Conservation (phyloP, 2,113 vertebrate genomes). For the Grammomys dolichurus region DNA sequence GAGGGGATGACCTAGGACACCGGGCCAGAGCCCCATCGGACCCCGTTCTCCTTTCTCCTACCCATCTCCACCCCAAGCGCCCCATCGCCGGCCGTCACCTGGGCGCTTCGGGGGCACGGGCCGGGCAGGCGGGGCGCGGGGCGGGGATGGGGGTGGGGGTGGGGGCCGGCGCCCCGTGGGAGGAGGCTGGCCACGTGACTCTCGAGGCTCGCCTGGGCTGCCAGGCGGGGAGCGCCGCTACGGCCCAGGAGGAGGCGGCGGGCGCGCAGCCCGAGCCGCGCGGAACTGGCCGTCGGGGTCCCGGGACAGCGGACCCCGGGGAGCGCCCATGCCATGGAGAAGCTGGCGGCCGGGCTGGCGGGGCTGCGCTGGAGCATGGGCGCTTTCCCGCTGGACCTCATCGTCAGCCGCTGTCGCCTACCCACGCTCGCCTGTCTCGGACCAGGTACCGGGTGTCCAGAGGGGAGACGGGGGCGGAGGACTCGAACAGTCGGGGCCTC, state of each 20-base stretch:
- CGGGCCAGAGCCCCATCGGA: neutral
- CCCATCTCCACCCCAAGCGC: rapidly evolving
- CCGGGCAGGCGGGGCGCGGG: neutral
- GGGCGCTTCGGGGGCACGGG: neutral
- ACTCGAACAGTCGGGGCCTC: neutral
- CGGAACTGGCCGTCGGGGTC: constrained; percentile 74
- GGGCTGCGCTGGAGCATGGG: constrained; percentile 95
- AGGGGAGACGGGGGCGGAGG: neutral
- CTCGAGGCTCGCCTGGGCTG: constrained; percentile 13
- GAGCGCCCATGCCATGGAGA: constrained; percentile 91
- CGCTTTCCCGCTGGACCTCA: constrained; percentile 94
- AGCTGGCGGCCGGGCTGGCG: constrained; percentile 93
- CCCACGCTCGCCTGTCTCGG: constrained; percentile 93
- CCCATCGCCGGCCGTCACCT: constrained; percentile 40
- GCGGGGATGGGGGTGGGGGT: constrained; percentile 39
- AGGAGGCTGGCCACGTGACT: constrained; percentile 71
- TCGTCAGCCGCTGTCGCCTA: constrained; percentile 95
- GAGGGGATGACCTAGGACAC: neutral
- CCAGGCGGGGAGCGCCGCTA: constrained; percentile 52
- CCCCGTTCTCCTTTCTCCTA: neutral
- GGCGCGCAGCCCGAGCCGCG: constrained; percentile 65
- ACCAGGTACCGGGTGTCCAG: constrained; percentile 88
- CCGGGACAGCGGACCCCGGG: constrained; percentile 58
- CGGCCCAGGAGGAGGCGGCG: constrained; percentile 42
- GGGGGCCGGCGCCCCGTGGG: constrained; percentile 50